Conservation (phyloP, 53 echinoderm and acorn worm species). For the Actinopyga echinites region DNA sequence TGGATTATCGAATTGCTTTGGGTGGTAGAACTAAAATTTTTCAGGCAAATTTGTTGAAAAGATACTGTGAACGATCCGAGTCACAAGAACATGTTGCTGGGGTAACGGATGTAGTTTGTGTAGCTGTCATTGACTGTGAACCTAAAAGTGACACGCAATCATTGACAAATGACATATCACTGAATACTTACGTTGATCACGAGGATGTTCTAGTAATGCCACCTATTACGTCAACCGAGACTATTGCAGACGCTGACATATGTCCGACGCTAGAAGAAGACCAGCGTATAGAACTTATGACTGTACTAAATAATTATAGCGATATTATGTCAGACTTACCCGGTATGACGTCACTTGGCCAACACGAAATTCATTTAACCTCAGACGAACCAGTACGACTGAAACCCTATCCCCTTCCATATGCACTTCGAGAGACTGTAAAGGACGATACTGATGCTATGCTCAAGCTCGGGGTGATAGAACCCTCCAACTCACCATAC, state of each 20-base stretch:
- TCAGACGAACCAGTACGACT: constrained; percentile 38
- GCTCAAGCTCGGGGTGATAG: constrained; percentile 57
- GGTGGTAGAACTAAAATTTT: too few relatives aligned
- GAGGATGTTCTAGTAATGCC: constrained; percentile 41
- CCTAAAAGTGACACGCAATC: neutral
- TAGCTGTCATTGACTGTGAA: neutral
- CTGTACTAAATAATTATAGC: constrained; percentile 2
- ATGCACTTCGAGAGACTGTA: constrained; percentile 42
- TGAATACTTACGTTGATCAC: neutral
- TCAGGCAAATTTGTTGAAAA: too few relatives aligned
- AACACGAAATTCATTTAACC: constrained; percentile 53
- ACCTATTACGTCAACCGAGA: constrained; percentile 3
- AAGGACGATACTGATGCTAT: constrained; percentile 51
- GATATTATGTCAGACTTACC: constrained; percentile 68
- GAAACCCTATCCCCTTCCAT: constrained; percentile 54
- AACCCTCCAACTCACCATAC: constrained; percentile 58
- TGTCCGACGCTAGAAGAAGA: neutral
- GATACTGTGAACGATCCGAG: too few relatives aligned
- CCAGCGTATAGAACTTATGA: neutral
- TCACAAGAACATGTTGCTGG: too few relatives aligned
- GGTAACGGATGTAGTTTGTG: neutral
- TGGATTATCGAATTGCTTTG: too few relatives aligned
- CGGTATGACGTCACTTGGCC: constrained; percentile 27
- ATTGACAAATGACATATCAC: neutral
- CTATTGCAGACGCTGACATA: constrained; percentile 24